Base-by-base conservation (phyloP, 2,797 vertebrate genomes). In the Neopelma chrysocephalum region DNA sequence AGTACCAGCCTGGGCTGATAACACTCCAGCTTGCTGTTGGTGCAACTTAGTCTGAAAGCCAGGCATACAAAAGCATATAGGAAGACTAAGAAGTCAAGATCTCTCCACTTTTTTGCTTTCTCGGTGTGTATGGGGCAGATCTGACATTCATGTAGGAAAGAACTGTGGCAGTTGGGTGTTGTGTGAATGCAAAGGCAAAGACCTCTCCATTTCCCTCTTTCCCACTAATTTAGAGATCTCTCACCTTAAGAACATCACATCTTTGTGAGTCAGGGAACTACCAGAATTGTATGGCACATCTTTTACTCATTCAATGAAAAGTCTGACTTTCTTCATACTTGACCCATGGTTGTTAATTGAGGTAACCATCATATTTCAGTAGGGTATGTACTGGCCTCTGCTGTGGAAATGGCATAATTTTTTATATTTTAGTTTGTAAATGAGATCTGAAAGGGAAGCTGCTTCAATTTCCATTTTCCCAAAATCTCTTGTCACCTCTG, bases 1-100 rank as follows among this genome's bases (percentile, higher is more conserved):
- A 90, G 68, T 42, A 88, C 61, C 87, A 94, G 79, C 82, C 89
- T 93, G 93, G 92, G 22, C 79, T 83, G 85, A 96, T 93, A 95
- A 92, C 45, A 69, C 66, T 90, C 34, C 58, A 78, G 57, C 64
- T 87, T 94, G 82, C 62, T 85, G 43, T 87, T 96, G 78, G 58
- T 89, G 80, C 56, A 87, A 60, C 27, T 84, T 65, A 42, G 34
- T 47, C 36, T 61, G 53, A 89, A 92, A 89, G 9, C n/a, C 21
- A 3, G 16, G 12, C 32, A 57, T 89, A 82, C 48, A 71, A 57
- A 80, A 77, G 25, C n/a, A 34, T 53, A 29, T 9, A 87, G 16
- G 57, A 82, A 54, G 23, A 40, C 20, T 43, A n/a, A 65, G 22
- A 65, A 62, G 15, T 57, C 32, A 78, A 14, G 17, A 42, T 69